Conservation (phyloP, 2,888 invertebrate species). For the Spodoptera littoralis region DNA sequence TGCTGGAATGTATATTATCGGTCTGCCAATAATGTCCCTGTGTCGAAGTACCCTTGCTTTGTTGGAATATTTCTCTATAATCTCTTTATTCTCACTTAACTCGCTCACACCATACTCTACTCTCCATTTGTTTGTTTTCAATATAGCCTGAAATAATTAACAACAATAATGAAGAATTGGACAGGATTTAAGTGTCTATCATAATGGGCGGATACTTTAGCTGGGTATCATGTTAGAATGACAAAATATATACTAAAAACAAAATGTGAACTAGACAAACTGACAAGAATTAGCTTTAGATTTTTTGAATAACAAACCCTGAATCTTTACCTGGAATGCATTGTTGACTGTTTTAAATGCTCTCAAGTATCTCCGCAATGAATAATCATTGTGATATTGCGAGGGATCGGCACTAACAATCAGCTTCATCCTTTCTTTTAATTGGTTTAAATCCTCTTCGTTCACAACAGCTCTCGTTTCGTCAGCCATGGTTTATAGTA, state of each 20-base stretch:
- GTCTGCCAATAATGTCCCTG: slow-evolving; percentile 92
- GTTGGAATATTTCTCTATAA: slow-evolving; percentile 88
- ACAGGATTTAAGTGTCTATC: too few relatives aligned
- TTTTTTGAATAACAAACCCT: too few relatives aligned
- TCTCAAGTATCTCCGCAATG: slow-evolving; percentile 91
- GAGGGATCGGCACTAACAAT: slow-evolving; percentile 92
- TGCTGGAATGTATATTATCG: slow-evolving; percentile 93
- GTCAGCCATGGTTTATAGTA: slow-evolving; percentile 71
- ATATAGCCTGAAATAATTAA: slow-evolving; percentile 89
- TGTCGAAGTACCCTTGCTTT: slow-evolving; percentile 92
- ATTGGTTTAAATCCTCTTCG: slow-evolving; percentile 90
- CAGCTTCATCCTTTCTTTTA: slow-evolving; percentile 92
- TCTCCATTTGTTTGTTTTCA: slow-evolving; percentile 95
- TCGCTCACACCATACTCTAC: slow-evolving; percentile 91
- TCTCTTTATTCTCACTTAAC: slow-evolving; percentile 86
- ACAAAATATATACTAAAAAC: too few relatives aligned
- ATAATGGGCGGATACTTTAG: too few relatives aligned
- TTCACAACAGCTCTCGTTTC: slow-evolving; percentile 86
- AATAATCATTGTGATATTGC: slow-evolving; percentile 93
- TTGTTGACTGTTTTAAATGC: slow-evolving; percentile 93
- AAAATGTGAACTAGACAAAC: too few relatives aligned
- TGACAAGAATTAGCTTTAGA: too few relatives aligned
- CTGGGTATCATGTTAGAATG: too few relatives aligned
- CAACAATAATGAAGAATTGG: background rate
- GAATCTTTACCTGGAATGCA: slow-evolving; percentile 91